A percentile compares a stretch with the other conserved stretches of the same genome.
phyloP scores from a whole-genome alignment of 2,113 vertebrate genomes.

The Gasterosteus aculeatus region DNA sequence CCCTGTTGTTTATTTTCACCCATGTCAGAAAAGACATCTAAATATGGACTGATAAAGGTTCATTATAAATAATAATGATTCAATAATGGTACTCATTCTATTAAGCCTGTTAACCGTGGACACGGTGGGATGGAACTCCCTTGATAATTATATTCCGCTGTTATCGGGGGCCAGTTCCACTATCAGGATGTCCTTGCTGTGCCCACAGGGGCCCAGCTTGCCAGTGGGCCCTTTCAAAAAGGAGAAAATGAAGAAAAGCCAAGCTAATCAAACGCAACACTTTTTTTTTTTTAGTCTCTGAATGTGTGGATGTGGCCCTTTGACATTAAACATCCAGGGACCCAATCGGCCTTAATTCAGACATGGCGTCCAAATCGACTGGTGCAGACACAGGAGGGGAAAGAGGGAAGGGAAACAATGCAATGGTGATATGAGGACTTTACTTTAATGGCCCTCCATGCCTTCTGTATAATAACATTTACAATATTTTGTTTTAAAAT shows the following conservation, averaged over 20 bases:
- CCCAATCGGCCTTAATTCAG: constrained; percentile 60
- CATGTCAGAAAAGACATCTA: not conserved
- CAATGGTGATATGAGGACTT: not conserved
- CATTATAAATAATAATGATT: constrained; percentile 4
- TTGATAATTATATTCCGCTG: not conserved
- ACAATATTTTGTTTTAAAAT: not conserved
- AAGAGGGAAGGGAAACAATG: constrained; percentile 14
- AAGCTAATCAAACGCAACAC: not conserved
- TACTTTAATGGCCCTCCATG: not conserved
- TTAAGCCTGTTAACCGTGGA: constrained; percentile 2
- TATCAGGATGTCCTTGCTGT: constrained; percentile 10
- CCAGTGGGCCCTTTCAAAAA: not conserved
- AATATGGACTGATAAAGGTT: not conserved
- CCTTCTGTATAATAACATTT: not conserved
- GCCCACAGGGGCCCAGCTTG: not conserved
- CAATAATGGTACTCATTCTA: not conserved
- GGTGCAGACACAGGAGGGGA: constrained; percentile 18
- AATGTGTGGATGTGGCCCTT: constrained; percentile 25
- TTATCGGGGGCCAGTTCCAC: not conserved
- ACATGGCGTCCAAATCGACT: constrained; percentile 43
- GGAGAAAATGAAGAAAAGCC: not conserved
- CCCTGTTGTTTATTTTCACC: constrained; percentile 17
- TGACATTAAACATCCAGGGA: constrained; percentile 20
- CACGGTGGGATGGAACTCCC: not conserved
- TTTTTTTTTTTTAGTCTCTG: not conserved